phyloP scores from a whole-genome alignment of 1,140 invertebrate species.

The Drosophila neocordata region DNA sequence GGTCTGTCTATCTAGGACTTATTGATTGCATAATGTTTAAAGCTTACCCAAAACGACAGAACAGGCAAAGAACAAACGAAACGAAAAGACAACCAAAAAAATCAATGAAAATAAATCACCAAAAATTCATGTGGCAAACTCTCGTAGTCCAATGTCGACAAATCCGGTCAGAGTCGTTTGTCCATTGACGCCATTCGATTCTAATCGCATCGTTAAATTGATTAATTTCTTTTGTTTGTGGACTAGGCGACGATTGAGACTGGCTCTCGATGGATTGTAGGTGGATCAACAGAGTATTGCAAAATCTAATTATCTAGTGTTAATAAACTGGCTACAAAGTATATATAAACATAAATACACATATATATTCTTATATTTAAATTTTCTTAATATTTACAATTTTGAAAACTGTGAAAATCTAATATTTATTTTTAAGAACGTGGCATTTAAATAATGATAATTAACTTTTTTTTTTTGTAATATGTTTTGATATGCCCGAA shows the following conservation, averaged over 20 bases:
- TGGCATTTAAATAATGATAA: too few species aligned
- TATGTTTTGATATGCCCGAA: too few species aligned
- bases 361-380: neutral
- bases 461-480: too few species aligned
- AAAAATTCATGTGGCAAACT: slow-evolving; percentile 44
- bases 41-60: slow-evolving; percentile 39
- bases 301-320: slow-evolving; percentile 2
- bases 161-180: slow-evolving; percentile 29
- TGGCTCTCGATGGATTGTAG: slow-evolving; percentile 25
- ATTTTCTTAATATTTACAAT: too few species aligned
- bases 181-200: slow-evolving; percentile 52
- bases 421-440: too few species aligned
- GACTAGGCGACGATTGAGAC: slow-evolving; percentile 35
- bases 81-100: slow-evolving; percentile 24
- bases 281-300: slow-evolving; percentile 17
- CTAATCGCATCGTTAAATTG: slow-evolving; percentile 72
- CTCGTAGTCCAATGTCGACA: slow-evolving; percentile 46
- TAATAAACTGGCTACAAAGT: neutral
- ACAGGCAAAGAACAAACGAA: slow-evolving; percentile 27
- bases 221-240: slow-evolving; percentile 73
- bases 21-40: slow-evolving; percentile 70
- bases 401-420: too few species aligned
- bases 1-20: slow-evolving; percentile 45
- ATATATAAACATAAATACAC: too few species aligned
- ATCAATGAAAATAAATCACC: slow-evolving; percentile 64